phyloP scores from a whole-genome alignment of 2,888 invertebrate species.

The Nemurella pictetii region DNA sequence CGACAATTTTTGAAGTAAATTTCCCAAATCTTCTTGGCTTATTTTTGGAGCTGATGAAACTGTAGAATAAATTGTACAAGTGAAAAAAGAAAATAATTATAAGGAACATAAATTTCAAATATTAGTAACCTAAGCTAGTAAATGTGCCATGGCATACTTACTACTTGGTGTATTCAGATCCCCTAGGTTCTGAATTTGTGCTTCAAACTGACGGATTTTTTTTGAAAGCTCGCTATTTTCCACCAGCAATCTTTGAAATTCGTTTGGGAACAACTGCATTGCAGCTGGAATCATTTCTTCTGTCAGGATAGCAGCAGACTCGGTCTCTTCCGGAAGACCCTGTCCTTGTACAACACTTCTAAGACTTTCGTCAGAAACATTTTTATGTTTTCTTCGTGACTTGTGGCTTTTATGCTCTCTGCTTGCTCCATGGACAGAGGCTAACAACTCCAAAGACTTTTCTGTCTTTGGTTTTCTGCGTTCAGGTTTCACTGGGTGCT shows the following conservation, averaged over 20 bases:
- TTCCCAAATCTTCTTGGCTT: neutral
- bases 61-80: conserved; percentile 20
- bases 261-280: neutral
- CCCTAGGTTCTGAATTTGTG: conserved; percentile 36
- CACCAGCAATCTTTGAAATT: neutral
- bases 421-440: conserved; percentile 21
- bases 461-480: neutral
- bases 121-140: neutral
- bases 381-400: conserved; percentile 2
- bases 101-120: neutral
- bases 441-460: neutral
- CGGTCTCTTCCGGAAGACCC: neutral
- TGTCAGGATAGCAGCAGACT: neutral
- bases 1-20: neutral
- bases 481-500: neutral
- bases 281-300: conserved; percentile 4
- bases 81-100: neutral
- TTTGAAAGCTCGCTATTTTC: conserved; percentile 25
- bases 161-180: conserved; percentile 21
- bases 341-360: neutral
- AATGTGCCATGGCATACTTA: neutral
- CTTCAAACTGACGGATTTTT: conserved; percentile 16
- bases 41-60: conserved; percentile 6
- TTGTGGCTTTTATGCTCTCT: conserved; percentile 19
- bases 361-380: neutral